Conservation (phyloP, 2,888 invertebrate species). For the Nomada lathburiana region DNA sequence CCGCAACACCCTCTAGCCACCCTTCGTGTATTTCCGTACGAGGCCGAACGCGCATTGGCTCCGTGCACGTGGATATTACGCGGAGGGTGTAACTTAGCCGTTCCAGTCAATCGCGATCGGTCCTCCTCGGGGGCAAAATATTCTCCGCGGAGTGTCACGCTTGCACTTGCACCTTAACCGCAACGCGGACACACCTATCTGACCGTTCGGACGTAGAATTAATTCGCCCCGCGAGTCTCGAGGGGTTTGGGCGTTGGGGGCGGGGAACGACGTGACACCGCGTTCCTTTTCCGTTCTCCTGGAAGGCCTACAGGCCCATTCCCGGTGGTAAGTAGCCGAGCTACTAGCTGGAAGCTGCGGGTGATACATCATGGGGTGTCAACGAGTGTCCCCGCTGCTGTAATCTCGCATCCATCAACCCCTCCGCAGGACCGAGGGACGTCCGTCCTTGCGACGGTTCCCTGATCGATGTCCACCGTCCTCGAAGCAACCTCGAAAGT, state of each 20-base stretch:
- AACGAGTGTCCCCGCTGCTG: constrained; percentile 78
- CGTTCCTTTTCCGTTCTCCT: constrained; percentile 56
- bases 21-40: constrained; percentile 44
- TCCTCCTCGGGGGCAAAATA: not conserved
- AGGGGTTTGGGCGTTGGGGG: not conserved
- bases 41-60: constrained; percentile 5
- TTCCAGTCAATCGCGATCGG: not conserved
- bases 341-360: constrained; percentile 68
- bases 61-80: not conserved
- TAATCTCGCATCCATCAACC: constrained; percentile 84
- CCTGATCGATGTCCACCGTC: constrained; percentile 81
- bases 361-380: constrained; percentile 80
- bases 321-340: constrained; percentile 71
- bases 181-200: not conserved
- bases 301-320: constrained; percentile 50
- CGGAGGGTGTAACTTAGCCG: not conserved
- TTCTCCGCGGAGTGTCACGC: not conserved
- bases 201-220: constrained; percentile 13
- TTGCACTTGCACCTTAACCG: not conserved
- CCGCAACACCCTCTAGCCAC: not conserved
- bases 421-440: constrained; percentile 68
- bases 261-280: constrained; percentile 32
- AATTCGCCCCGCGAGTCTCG: constrained; percentile 25
- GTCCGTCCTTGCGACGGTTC: constrained; percentile 68
- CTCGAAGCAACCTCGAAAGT: constrained; percentile 61